Percentiles rank a stretch among this genome's conserved stretches.
Conservation (phyloP, 1,140 invertebrate species). For the Macrosteles quadrilineatus region DNA sequence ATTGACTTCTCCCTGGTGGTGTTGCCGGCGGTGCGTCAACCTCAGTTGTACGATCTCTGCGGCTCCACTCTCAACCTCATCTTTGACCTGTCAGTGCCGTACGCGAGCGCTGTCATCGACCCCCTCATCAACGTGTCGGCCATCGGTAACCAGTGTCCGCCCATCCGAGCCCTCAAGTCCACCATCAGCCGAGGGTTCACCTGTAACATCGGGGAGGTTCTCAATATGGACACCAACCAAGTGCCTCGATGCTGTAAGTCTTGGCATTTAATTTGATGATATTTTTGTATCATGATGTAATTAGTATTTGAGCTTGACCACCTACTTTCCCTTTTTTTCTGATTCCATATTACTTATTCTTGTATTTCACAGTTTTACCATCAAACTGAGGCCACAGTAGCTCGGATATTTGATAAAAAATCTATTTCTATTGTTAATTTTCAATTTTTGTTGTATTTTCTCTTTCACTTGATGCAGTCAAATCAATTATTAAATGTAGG, state of each 20-base stretch:
- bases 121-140: conserved; percentile 84
- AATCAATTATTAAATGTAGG: too few species aligned
- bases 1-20: conserved; percentile 89
- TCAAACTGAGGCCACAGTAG: too few species aligned
- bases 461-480: too few species aligned
- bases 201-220: conserved; percentile 89
- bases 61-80: conserved; percentile 91
- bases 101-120: conserved; percentile 89
- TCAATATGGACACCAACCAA: conserved; percentile 88
- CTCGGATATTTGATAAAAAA: too few species aligned
- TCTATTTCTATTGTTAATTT: too few species aligned
- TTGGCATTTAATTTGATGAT: conserved; percentile 30
- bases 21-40: conserved; percentile 81
- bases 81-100: conserved; percentile 91
- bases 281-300: too few species aligned
- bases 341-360: too few species aligned
- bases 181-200: conserved; percentile 85
- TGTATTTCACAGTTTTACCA: too few species aligned
- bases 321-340: too few species aligned
- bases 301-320: too few species aligned
- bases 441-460: too few species aligned
- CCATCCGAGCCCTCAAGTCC: conserved; percentile 82
- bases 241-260: conserved; percentile 89
- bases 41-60: conserved; percentile 90
- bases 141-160: conserved; percentile 89